A percentile compares a stretch with the other conserved stretches of the same genome.
phyloP scores from a whole-genome alignment of 2,797 vertebrate genomes.

The Triplophysa bombifrons region DNA sequence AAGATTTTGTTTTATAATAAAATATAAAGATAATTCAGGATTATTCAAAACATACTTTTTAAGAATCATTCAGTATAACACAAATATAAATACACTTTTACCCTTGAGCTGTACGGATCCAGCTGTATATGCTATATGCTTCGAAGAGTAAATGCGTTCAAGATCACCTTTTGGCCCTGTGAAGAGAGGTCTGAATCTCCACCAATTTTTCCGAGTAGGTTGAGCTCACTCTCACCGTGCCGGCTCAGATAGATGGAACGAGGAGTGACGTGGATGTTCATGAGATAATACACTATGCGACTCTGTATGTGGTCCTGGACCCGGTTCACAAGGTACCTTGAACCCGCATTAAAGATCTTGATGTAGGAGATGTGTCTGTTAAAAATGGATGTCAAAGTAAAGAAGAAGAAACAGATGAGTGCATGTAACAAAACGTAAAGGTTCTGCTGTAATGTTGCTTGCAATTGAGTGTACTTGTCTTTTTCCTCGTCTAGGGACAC shows the following conservation, averaged over 20 bases:
- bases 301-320: constrained; percentile 92
- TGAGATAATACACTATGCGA: constrained; percentile 90
- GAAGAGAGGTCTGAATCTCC: constrained; percentile 84
- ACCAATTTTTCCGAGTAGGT: constrained; percentile 84
- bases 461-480: constrained; percentile 79
- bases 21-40: too few relatives aligned
- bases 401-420: not conserved
- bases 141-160: not conserved
- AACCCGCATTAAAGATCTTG: constrained; percentile 90
- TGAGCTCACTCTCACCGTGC: constrained; percentile 89
- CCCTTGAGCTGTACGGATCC: not conserved
- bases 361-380: constrained; percentile 87
- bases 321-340: constrained; percentile 84
- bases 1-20: not conserved
- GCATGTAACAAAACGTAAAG: not conserved
- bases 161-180: constrained; percentile 76
- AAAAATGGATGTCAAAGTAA: not conserved
- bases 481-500: constrained; percentile 82
- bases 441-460: not conserved
- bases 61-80: too few relatives aligned
- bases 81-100: not conserved
- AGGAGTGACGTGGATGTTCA: constrained; percentile 91
- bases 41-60: too few relatives aligned
- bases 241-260: constrained; percentile 89
- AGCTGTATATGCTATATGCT: not conserved